Conservation (phyloP, 2,113 vertebrate genomes). For the Thomomys bottae region DNA sequence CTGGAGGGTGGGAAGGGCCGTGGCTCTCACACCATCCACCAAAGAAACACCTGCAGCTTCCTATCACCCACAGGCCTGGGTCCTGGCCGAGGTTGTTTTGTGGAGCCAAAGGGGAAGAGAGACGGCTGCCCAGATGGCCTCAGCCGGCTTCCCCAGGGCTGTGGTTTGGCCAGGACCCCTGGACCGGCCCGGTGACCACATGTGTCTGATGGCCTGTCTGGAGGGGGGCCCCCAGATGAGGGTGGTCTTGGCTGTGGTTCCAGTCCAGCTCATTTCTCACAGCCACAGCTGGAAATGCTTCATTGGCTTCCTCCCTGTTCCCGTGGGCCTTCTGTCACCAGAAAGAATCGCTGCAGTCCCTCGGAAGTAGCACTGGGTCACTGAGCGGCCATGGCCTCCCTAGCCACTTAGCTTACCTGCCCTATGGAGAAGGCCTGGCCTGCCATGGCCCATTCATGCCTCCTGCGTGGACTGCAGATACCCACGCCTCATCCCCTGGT, state of each 20-base stretch:
- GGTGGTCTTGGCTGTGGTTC: no score
- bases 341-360: background rate
- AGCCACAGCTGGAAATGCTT: background rate
- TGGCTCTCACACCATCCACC: background rate
- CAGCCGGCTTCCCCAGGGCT: background rate
- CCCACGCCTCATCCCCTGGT: background rate
- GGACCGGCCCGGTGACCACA: fast-evolving
- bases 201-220: background rate
- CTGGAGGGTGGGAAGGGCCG: background rate
- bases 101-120: background rate
- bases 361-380: fast-evolving
- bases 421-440: fast-evolving
- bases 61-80: background rate
- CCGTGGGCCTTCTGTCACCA: background rate
- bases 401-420: fast-evolving
- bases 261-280: background rate
- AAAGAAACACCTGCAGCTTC: background rate
- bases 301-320: fast-evolving
- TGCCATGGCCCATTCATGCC: fast-evolving
- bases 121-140: background rate
- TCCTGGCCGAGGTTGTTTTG: background rate
- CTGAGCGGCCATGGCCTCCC: fast-evolving
- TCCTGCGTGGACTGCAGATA: fast-evolving
- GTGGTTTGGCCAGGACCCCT: background rate
- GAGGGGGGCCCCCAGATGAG: background rate